Evolutionary conservation across 2,113 vertebrate species (phyloP).

Genomic region (Colossoma macropomum): DNA sequence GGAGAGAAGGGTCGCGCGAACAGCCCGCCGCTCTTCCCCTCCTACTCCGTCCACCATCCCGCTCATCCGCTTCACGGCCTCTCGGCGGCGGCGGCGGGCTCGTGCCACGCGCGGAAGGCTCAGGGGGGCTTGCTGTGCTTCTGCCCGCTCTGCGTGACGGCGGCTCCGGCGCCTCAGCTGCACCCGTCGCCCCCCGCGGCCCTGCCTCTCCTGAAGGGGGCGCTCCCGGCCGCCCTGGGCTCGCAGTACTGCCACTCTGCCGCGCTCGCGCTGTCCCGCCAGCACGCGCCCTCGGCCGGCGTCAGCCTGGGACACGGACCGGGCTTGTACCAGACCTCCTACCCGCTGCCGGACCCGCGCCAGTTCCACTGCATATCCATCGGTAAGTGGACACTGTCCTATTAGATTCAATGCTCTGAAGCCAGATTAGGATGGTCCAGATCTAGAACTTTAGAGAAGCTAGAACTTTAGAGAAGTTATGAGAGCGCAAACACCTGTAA

Average conservation of each 20-base stretch:
- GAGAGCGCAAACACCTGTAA: too few species aligned
- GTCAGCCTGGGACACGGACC: slow-evolving; percentile 86
- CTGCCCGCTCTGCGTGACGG: slow-evolving; percentile 90
- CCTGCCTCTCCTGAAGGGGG: slow-evolving; percentile 93
- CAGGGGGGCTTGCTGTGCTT: slow-evolving; percentile 88
- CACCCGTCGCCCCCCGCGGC: slow-evolving; percentile 87
- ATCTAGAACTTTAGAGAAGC: too few species aligned
- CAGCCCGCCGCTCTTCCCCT: slow-evolving; percentile 89
- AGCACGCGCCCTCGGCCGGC: slow-evolving; percentile 84
- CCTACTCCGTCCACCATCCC: slow-evolving; percentile 92
- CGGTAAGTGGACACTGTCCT: slow-evolving; percentile 85
- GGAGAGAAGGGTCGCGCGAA: slow-evolving; percentile 84
- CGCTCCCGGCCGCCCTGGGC: slow-evolving; percentile 89
- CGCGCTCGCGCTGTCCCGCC: slow-evolving; percentile 87
- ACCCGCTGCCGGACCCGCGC: slow-evolving; percentile 90
- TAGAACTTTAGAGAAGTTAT: too few species aligned
- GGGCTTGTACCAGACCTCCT: slow-evolving; percentile 92
- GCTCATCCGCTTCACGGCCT: slow-evolving; percentile 88
- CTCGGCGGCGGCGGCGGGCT: slow-evolving; percentile 69
- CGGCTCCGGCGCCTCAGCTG: slow-evolving; percentile 85
- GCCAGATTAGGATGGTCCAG: too few species aligned
- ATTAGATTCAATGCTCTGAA: too few species aligned
- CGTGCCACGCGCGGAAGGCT: slow-evolving; percentile 92
- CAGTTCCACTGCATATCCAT: slow-evolving; percentile 98
- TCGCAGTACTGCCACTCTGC: slow-evolving; percentile 93